phyloP scores from a whole-genome alignment of 2,113 vertebrate species.

The Orycteropus afer region DNA sequence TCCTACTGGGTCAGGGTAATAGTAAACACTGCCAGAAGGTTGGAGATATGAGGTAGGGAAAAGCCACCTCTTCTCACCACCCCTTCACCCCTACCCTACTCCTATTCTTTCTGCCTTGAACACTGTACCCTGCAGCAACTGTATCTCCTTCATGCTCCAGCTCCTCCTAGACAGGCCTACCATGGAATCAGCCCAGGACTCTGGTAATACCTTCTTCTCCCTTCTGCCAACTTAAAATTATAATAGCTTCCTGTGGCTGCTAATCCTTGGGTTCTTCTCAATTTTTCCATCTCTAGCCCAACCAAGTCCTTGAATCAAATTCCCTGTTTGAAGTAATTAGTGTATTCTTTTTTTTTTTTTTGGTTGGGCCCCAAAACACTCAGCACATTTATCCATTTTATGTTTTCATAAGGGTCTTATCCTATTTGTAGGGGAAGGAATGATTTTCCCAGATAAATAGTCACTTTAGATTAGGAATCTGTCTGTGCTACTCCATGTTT shows the following conservation, averaged over 20 bases:
- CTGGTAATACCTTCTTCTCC: not conserved
- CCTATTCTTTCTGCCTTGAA: slow-evolving; percentile 12
- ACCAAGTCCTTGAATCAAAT: not conserved
- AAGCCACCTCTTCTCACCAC: no score
- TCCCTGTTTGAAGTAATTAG: not conserved
- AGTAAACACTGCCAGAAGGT: not conserved
- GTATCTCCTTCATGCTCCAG: not conserved
- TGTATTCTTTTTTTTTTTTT: slow-evolving; percentile 37
- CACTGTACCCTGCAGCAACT: not conserved
- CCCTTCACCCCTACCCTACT: not conserved
- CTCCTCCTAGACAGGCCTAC: not conserved
- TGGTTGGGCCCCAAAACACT: not conserved
- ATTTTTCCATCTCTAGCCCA: not conserved
- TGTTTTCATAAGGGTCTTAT: slow-evolving; percentile 2
- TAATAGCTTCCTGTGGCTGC: not conserved
- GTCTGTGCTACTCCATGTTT: not conserved
- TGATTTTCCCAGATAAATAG: slow-evolving; percentile 24
- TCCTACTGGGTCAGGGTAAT: not conserved
- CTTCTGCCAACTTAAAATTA: not conserved
- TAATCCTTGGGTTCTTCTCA: slow-evolving; percentile 13
- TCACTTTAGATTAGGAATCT: not conserved
- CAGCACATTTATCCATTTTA: slow-evolving; percentile 29
- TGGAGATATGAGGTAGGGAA: not conserved
- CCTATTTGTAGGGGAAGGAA: not conserved
- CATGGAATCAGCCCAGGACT: not conserved